These are phyloP conservation scores for Nephila pilipes DNA, from an alignment of 1,140 invertebrate genomes.

Conservation along the genomic window DNA sequence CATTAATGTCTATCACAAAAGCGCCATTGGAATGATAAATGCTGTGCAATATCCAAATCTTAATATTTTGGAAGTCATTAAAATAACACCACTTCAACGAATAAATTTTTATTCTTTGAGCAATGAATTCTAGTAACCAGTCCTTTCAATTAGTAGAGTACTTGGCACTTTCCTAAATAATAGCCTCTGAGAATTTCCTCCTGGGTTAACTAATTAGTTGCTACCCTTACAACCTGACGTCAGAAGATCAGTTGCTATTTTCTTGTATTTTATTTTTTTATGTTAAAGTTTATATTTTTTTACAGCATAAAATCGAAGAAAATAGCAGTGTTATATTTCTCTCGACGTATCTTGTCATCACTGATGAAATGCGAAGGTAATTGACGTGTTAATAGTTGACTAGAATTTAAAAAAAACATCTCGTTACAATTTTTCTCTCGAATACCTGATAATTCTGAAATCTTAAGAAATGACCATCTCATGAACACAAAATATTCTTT, in stretches of 20 bases:
- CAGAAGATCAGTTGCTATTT: background rate
- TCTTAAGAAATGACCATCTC: no score
- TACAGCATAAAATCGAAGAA: background rate
- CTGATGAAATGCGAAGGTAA: no score
- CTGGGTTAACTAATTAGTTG: background rate
- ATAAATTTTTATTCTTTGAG: background rate
- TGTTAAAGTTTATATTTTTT: background rate
- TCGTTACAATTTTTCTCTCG: no score
- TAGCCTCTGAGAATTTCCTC: background rate
- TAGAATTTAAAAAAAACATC: no score
- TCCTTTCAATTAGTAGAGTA: slow-evolving; percentile 3
- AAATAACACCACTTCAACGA: background rate
- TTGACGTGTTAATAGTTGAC: no score
- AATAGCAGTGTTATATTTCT: background rate
- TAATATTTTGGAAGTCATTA: background rate
- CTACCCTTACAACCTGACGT: background rate
- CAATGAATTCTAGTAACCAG: background rate
- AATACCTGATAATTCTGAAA: no score
- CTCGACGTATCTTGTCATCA: no score
- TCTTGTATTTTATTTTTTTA: background rate
- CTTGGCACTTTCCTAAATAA: slow-evolving; percentile 14
- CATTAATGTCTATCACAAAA: background rate
- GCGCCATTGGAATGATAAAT: background rate
- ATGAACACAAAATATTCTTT: no score
- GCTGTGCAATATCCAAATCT: background rate